A percentile compares a stretch with the other conserved stretches of the same genome.
Conservation (phyloP, 1,140 invertebrate species). For the Zaprionus inermis region DNA sequence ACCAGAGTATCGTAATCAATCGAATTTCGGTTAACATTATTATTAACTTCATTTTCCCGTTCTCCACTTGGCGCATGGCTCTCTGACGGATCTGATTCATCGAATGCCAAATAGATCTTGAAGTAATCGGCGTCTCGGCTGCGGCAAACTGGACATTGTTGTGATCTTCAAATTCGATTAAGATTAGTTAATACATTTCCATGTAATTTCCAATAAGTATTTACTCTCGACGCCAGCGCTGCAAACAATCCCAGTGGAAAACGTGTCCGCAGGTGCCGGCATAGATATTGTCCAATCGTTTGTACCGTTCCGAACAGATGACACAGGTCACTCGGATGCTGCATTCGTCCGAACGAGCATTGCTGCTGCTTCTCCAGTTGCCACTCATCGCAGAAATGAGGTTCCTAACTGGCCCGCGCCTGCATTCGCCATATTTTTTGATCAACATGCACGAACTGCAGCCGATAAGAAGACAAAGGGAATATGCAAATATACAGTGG, state of each 20-base stretch:
- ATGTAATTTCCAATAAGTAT: conserved; percentile 9
- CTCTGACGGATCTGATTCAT: conserved; percentile 2
- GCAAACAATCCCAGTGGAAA: conserved; percentile 59
- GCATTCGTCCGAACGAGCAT: conserved; percentile 6
- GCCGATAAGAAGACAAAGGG: conserved; percentile 8
- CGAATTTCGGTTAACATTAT: background rate
- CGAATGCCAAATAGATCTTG: conserved; percentile 60
- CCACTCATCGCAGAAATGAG: conserved; percentile 30
- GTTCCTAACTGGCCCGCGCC: background rate
- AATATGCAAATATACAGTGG: conserved; percentile 8
- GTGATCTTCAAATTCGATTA: conserved; percentile 43
- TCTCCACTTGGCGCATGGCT: conserved; percentile 26
- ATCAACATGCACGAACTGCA: background rate
- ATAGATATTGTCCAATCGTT: conserved; percentile 41
- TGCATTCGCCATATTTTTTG: background rate
- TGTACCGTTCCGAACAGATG: conserved; percentile 62
- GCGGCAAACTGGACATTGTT: conserved; percentile 59
- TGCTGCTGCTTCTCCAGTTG: conserved; percentile 21
- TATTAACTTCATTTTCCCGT: background rate
- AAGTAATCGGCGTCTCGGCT: conserved; percentile 26
- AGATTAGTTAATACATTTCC: background rate
- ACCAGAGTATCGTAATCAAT: background rate
- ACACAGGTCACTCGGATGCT: conserved; percentile 46
- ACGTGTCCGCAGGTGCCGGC: conserved; percentile 63
- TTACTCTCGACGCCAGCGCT: conserved; percentile 60